Evolutionary conservation across 2,888 invertebrate genomes (phyloP), one percentile per base, ranked within the genome.

Genomic region (Archaeoteleia sp.): DNA sequence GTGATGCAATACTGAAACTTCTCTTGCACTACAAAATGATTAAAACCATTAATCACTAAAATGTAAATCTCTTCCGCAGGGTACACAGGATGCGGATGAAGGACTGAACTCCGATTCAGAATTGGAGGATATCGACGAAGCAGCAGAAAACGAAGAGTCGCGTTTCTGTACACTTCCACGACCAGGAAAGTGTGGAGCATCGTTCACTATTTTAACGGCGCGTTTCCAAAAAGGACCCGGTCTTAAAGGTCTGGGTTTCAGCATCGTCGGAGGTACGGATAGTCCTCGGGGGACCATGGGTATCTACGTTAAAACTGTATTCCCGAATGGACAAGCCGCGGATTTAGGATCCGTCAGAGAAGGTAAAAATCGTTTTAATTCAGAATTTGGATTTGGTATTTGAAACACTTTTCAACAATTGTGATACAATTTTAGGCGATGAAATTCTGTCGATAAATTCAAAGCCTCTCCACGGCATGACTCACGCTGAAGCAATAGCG

Each of bases 231-330:
- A 95, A 83, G 95, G 95, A 39, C 92, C 92, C 1, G 93, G 94
- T 8, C 91, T 91, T 67, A 95, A 95, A 85, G 93, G 94, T 25
- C 89, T 95, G 13, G 95, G 95, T 10, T 95, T 95, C 86, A 95
- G 95, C 74, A 94, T 95, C 73, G 95, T 95, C 12, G 96, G 95
- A 8, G 95, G 95, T 1, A 90, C 90, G 49, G 95, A 95, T 82
- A 94, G 94, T 8, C 93, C 94, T 1, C 91, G 92, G 71, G 95
- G 95, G 0, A 92, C 91, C 75, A 93, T 95, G 90, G 95, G 95
- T 34, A 94, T 96, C 75, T 95, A 93, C 82, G 93, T 96, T 12
- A 94, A 95, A 85, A 93, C 94, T 14, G 92, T 96, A 69, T 94
- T 95, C 81, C 91, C 92, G 61, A 91, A 92, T 74, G 95, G 96